Evolutionary conservation across 2,888 invertebrate species (phyloP), one percentile per base, ranked within the genome.

Genomic region (Antitype chi): DNA sequence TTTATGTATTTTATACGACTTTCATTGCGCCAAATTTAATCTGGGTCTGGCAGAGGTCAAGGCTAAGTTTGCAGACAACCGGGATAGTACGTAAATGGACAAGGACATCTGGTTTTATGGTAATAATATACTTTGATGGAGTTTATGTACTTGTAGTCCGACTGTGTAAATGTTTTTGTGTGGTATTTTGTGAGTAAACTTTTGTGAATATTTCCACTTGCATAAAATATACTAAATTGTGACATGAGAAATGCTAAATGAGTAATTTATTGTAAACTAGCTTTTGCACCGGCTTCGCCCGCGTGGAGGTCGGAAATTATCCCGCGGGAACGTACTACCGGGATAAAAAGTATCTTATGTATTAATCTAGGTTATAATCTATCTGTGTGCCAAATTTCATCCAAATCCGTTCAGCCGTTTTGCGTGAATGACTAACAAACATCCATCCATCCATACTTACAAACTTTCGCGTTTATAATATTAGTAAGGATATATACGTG

Each of bases 1-100:
- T 72, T 60, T 77, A 77, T 82, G 71, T 85, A 62, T 62, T 63
- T 75, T 69, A 76, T 81, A 74, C 72, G 74, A 85, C 81, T 76
- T 74, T 74, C 81, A 81, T 88, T 88, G 88, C 80, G 80, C 72
- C 80, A 88, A 77, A 79, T 80, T 79, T 71, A 69, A 81, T 87
- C 69, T 67, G 52, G 79, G 75, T 78, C 64, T 81, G 47, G 71
- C 43, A 78, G 70, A 72, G 85, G 82, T 87, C 81, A 86, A 77
- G 81, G 82, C 0, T 43, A 72, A 43, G 72, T 52, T 74, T 60
- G 59, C 60, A 78, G 73, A 55, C 43, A 49, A 38, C 59, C 47
- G 53, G 53, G 62, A 66, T 55, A 55, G 17, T 68, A 57, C n/a
- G 43, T 62, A 63, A 38, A 64, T 57, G 32, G n/a, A 23, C 57